Base-by-base conservation (phyloP, 2,113 vertebrate genomes). In the Notarius lentiginosus region DNA sequence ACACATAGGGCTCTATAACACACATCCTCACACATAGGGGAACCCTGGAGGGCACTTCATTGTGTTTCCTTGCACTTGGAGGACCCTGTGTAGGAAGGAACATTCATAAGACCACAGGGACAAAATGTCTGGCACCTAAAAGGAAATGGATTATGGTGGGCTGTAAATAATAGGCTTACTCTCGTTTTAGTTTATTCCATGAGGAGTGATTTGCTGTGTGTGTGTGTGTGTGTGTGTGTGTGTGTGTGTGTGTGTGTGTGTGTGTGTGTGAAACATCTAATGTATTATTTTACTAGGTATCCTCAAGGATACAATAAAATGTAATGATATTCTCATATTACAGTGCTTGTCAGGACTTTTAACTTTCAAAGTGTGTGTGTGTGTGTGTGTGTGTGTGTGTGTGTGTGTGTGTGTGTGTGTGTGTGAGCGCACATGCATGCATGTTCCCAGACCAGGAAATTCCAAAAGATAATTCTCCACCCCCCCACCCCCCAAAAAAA, bases 361-460 rank as follows among this genome's bases (percentile, higher is more conserved):
- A 53, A 10, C 10, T 10, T 10, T 53, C 7, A 53, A 53, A 5
- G 1, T n/a, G 2, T 68, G n/a, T 27, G n/a, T 68, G 65, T 68
- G 10, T 68, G 10, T 68, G 12, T 68, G 27, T 68, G 27, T 68
- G 27, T 68, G 27, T 68, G 65, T 68, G 27, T 68, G 27, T 68
- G 27, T 72, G 34, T 47, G 18, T 73, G 17, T 72, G 14, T 73
- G 70, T 66, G 65, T 27, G n/a, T 66, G 4, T 61, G 15, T 72
- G 72, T 49, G 73, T 51, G 73, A n/a, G 73, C n/a, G 47, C 18
- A 30, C 41, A 30, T 41, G 68, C 41, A 34, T 72, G 68, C 27
- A n/a, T 72, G 70, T 72, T 72, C 49, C 47, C n/a, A 84, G 30
- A 15, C 80, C 87, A 80, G 84, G 87, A 90, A 80, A 86, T 88